Conservation (phyloP, 1,140 invertebrate species). For the Papilio dardanus region DNA sequence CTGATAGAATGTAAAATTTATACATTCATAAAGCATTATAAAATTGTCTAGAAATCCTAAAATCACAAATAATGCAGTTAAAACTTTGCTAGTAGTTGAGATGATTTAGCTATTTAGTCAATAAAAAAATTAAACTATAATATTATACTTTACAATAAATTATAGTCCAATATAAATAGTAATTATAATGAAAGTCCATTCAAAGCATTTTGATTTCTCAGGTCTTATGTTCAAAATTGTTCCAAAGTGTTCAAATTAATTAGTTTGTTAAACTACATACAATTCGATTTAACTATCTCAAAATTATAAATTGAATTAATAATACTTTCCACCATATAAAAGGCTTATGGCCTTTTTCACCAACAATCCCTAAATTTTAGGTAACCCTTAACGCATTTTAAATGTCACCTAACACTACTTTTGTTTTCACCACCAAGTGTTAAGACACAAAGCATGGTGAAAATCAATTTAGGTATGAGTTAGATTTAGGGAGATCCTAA, state of each 20-base stretch:
- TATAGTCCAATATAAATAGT: background rate
- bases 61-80: background rate
- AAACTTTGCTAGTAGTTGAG: background rate
- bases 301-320: background rate
- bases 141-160: background rate
- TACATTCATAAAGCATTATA: background rate
- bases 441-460: no score
- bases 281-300: background rate
- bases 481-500: no score
- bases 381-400: no score
- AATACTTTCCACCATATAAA: conserved; percentile 9
- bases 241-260: background rate
- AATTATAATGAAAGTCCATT: background rate
- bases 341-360: no score
- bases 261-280: background rate
- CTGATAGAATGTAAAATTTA: background rate
- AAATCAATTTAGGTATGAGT: no score
- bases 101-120: background rate
- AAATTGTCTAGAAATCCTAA: background rate
- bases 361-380: no score
- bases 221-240: background rate
- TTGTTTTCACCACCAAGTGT: no score
- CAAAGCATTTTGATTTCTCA: background rate
- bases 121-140: background rate
- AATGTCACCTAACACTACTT: no score